Base-by-base conservation (phyloP, 1,140 invertebrate species). In the Drosophila takahashii region DNA sequence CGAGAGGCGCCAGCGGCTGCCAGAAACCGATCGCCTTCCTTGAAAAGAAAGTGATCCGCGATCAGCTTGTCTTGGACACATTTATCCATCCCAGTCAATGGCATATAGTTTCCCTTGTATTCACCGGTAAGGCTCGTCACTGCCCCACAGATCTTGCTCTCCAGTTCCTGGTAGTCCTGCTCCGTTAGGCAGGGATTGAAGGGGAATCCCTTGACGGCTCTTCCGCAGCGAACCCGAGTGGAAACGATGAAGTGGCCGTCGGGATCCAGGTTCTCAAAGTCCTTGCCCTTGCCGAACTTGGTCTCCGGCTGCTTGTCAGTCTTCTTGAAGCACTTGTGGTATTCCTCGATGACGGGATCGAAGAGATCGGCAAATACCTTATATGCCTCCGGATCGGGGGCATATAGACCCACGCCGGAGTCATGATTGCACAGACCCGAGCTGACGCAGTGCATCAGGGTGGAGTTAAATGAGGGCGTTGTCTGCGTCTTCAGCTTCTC, bases 21-120 rank as follows among this genome's bases (percentile, higher is more conserved):
- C 92, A 97, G 92, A 93, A 95, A 93, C 72, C 93, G 92, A 95
- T 95, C 75, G 94, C 93, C 97, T 92, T 98, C 97, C 94, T 99
- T 98, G 95, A 99, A 99, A 36, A 99, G 95, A 95, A 98, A 98
- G 93, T 99, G 98, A 92, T 98, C 97, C 90, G 98, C 96, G 87
- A 98, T 98, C 62, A 99, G 94, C 92, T 98, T 95, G 91, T 98
- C 96, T 93, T 98, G 97, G 22, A 96, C 95, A 13, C 96, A 95
- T 93, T 98, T 98, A 90, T 95, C 95, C 98, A 98, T 98, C 69
- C 97, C 96, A 66, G 96, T 96, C 48, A 99, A 94, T n/a, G 98
- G 97, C 96, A 97, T 97, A 94, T 98, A 99, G 56, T 95, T 96
- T 34, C 96, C 96, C 92, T 97, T 96, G 53, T 98, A 95, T 92